phyloP scores from a whole-genome alignment of 1,140 invertebrate genomes.

The Drosophila simulans region DNA sequence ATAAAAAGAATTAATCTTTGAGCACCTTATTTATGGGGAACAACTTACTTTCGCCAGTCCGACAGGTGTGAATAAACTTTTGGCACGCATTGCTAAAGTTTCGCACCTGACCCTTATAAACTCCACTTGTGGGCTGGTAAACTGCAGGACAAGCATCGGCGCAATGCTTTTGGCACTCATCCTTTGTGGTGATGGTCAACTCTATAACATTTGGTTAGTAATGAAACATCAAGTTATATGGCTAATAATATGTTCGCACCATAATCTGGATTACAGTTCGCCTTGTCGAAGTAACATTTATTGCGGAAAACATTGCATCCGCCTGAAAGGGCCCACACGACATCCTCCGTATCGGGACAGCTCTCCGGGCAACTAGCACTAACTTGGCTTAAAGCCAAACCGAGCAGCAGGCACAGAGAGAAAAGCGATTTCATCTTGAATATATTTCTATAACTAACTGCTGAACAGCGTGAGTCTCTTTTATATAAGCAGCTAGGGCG shows the following conservation, averaged over 20 bases:
- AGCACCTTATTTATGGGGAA: not conserved
- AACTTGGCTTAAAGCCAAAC: slow-evolving; percentile 44
- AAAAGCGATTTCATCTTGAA: slow-evolving; percentile 48
- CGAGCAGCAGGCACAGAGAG: slow-evolving; percentile 16
- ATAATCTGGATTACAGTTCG: slow-evolving; percentile 25
- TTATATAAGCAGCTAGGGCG: slow-evolving; percentile 18
- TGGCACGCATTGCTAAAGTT: slow-evolving; percentile 50
- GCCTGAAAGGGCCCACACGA: slow-evolving; percentile 58
- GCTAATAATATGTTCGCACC: not conserved
- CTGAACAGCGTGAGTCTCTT: not conserved
- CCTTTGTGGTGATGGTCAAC: slow-evolving; percentile 38
- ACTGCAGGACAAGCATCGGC: slow-evolving; percentile 4
- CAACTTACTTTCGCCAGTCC: slow-evolving; percentile 36
- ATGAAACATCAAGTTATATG: not conserved
- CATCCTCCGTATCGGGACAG: slow-evolving; percentile 64
- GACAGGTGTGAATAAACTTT: slow-evolving; percentile 22
- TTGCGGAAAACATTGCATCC: slow-evolving; percentile 60
- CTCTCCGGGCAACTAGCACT: slow-evolving; percentile 32
- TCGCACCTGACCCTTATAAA: slow-evolving; percentile 19
- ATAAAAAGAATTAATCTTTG: not conserved
- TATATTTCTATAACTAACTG: slow-evolving; percentile 15
- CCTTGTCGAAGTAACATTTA: slow-evolving; percentile 60
- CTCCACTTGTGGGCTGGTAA: slow-evolving; percentile 29
- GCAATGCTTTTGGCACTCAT: slow-evolving; percentile 56
- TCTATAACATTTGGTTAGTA: slow-evolving; percentile 16